These are phyloP conservation scores for Sisor rabdophorus DNA, from an alignment of 2,113 vertebrate species.

Conservation along the genomic window DNA sequence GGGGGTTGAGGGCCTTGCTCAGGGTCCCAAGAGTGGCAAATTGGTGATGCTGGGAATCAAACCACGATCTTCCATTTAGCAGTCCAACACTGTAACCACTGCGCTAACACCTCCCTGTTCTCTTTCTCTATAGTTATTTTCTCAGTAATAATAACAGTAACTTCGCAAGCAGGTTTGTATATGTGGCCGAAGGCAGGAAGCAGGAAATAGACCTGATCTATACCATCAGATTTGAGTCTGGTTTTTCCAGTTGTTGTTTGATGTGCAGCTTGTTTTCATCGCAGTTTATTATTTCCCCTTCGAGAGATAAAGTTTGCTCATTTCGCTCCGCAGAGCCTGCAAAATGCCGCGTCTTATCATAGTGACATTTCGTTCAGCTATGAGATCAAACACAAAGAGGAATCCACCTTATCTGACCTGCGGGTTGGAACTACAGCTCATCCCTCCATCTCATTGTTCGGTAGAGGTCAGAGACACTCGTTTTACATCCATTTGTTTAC, in stretches of 20 bases:
- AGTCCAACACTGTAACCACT: no score
- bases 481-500: neutral
- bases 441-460: neutral
- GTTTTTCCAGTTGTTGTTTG: constrained; percentile 4
- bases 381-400: constrained; percentile 1
- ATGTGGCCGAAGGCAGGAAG: neutral
- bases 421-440: neutral
- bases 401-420: neutral
- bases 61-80: no score
- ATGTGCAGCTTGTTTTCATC: neutral
- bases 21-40: no score
- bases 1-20: no score
- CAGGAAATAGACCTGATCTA: neutral
- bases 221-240: neutral
- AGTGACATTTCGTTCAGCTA: constrained; percentile 6
- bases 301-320: constrained; percentile 17
- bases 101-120: no score
- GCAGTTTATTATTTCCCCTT: neutral
- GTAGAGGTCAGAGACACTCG: neutral
- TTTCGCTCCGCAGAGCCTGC: neutral
- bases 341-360: constrained; percentile 4
- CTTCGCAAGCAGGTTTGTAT: no score
- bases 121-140: no score
- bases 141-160: no score
- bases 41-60: no score